Base-by-base conservation (phyloP, 2,888 invertebrate species). In the Tiliacea aurago region DNA sequence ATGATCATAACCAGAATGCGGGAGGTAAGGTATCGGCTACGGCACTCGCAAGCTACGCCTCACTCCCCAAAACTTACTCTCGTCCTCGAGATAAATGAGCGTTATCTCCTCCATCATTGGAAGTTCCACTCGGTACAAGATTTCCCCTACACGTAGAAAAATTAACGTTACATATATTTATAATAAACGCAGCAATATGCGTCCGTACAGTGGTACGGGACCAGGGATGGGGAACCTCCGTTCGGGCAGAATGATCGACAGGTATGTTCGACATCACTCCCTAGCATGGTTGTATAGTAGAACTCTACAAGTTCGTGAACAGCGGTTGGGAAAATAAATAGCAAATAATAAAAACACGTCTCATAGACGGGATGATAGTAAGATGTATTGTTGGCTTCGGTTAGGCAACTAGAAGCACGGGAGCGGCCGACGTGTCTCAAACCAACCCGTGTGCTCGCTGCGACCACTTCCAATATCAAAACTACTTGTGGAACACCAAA, bases 71-170 rank as follows among this genome's bases (percentile, higher is more conserved):
- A 95, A 97, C 97, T 97, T 97, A 97, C 97, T 97, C 97, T 97
- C 97, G 98, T 98, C 98, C 98, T 98, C 98, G 98, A 98, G 98
- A 98, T 98, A 98, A 97, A 98, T 98, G 97, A 98, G 98, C 96
- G 98, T 98, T 97, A 98, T 98, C 97, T 98, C 98, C 97, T 98
- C 98, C 98, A 98, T 98, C 97, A 98, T 98, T 97, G 98, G 98
- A 97, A 98, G 98, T 97, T 98, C 98, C 97, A 98, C 98, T 97
- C 98, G 98, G 97, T 98, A 98, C 98, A 98, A 98, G 97, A 98
- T 98, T 97, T 98, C 98, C 97, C 98, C 98, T 96, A 96, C 94
- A 96, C 95, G 96, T 96, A 96, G 94, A 96, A 96, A 96, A 96
- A 96, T 96, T 95, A 94, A 94, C 94, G 96, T 96, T 96, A 96